Evolutionary conservation across 2,888 invertebrate genomes (phyloP).

Genomic region (Encarsia formosa): DNA sequence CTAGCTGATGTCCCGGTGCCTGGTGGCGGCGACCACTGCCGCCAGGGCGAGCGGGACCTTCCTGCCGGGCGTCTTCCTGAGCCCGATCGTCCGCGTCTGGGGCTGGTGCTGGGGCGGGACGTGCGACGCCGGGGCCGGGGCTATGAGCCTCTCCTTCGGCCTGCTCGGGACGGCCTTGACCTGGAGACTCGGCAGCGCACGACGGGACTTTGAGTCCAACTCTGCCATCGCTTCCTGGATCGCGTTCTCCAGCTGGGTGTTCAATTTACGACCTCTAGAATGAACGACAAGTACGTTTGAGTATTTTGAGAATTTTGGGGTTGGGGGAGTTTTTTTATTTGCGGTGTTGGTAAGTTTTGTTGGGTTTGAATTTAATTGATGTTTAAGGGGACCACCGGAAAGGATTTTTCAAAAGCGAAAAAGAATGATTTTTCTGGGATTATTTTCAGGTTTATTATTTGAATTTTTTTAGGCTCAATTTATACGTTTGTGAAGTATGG

Average conservation of each 20-base stretch:
- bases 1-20: constrained; percentile 8
- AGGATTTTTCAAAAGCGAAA: too few species aligned
- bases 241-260: constrained; percentile 82
- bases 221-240: constrained; percentile 92
- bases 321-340: too few species aligned
- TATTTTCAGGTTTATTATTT: too few species aligned
- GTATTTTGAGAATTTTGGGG: too few species aligned
- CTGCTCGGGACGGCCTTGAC: constrained; percentile 8
- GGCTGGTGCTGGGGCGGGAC: constrained; percentile 9
- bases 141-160: constrained; percentile 13
- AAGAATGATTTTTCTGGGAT: too few species aligned
- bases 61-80: constrained; percentile 25
- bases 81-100: constrained; percentile 14
- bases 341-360: too few species aligned
- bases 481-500: too few species aligned
- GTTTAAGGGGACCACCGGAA: too few species aligned
- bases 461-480: too few species aligned
- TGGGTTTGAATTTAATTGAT: too few species aligned
- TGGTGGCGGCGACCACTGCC: constrained; percentile 6
- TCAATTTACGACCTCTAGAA: constrained; percentile 87
- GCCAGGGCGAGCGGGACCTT: constrained; percentile 21
- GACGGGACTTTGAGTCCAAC: constrained; percentile 61
- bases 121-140: constrained; percentile 1
- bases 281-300: too few species aligned
- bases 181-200: background rate